Conservation (phyloP, 1,140 invertebrate genomes). For the Ceratosolen fusciceps region DNA sequence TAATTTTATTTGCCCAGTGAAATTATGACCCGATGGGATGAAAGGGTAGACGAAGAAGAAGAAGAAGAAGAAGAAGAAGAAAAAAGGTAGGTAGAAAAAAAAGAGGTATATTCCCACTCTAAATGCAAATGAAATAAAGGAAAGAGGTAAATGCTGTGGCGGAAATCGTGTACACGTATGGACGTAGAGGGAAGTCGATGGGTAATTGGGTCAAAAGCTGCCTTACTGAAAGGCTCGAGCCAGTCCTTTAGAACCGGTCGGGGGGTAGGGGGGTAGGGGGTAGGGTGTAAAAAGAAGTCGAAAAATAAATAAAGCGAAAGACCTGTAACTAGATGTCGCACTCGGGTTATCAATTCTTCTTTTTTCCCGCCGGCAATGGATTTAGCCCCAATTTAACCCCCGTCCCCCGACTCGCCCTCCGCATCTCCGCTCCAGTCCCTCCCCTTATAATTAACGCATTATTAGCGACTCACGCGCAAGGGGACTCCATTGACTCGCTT, state of each 20-base stretch:
- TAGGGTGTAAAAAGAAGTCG: constrained; percentile 14
- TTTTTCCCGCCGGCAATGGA: not conserved
- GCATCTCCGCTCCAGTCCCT: not conserved
- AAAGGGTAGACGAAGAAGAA: not conserved
- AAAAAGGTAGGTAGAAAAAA: too few relatives aligned
- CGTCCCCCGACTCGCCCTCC: constrained; percentile 4
- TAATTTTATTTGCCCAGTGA: constrained; percentile 9
- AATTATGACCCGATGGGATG: constrained; percentile 6
- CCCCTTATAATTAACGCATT: not conserved
- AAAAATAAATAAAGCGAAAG: constrained; percentile 19
- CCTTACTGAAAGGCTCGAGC: not conserved
- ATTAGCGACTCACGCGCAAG: too few relatives aligned
- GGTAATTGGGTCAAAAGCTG: constrained; percentile 42
- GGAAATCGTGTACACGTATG: not conserved
- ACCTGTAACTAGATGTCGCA: constrained; percentile 18
- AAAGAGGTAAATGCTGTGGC: constrained; percentile 6
- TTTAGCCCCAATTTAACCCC: not conserved
- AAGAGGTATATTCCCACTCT: constrained; percentile 29
- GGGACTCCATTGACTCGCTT: too few relatives aligned
- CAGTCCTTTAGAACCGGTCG: too few relatives aligned
- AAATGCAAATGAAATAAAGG: constrained; percentile 31
- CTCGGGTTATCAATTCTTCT: constrained; percentile 1
- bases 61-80: too few relatives aligned
- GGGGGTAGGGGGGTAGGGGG: too few relatives aligned
- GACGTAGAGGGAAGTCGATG: not conserved